phyloP scores from a whole-genome alignment of 2,888 invertebrate genomes.

The Heliconius ismenius region DNA sequence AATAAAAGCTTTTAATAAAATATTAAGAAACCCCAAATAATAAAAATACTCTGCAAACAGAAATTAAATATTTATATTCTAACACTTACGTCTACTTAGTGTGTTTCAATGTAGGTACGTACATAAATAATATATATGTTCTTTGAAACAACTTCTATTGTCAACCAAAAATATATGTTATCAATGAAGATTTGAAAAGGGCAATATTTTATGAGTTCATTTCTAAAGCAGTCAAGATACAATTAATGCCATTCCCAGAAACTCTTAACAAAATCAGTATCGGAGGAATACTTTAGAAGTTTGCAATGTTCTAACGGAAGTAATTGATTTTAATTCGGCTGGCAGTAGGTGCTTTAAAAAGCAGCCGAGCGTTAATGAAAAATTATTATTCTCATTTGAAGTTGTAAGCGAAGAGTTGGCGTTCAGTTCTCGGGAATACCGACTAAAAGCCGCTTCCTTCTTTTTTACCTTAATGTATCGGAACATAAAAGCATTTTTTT shows the following conservation, averaged over 20 bases:
- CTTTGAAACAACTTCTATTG: background rate
- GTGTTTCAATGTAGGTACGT: background rate
- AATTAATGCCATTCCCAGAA: conserved; percentile 45
- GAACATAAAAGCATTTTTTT: conserved; percentile 9
- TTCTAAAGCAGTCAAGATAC: conserved; percentile 30
- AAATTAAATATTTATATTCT: no score
- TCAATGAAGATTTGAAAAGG: background rate
- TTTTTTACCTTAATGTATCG: conserved; percentile 42
- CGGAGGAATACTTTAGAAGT: conserved; percentile 60
- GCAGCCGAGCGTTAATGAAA: conserved; percentile 73
- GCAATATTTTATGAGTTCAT: conserved; percentile 16
- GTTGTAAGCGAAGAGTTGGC: conserved; percentile 59
- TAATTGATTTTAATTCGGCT: conserved; percentile 76
- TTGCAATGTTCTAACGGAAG: conserved; percentile 64
- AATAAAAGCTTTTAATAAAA: no score
- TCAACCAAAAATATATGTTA: background rate
- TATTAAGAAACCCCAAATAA: no score
- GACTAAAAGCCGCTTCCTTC: conserved; percentile 59
- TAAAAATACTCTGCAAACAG: no score
- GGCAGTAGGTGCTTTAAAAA: conserved; percentile 60
- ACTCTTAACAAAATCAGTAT: conserved; percentile 54
- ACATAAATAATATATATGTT: background rate
- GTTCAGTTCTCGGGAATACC: conserved; percentile 56
- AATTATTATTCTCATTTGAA: conserved; percentile 71
- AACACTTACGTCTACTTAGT: no score